phyloP scores from a whole-genome alignment of 2,113 vertebrate genomes.

The Speoplatyrhinus poulsoni region DNA sequence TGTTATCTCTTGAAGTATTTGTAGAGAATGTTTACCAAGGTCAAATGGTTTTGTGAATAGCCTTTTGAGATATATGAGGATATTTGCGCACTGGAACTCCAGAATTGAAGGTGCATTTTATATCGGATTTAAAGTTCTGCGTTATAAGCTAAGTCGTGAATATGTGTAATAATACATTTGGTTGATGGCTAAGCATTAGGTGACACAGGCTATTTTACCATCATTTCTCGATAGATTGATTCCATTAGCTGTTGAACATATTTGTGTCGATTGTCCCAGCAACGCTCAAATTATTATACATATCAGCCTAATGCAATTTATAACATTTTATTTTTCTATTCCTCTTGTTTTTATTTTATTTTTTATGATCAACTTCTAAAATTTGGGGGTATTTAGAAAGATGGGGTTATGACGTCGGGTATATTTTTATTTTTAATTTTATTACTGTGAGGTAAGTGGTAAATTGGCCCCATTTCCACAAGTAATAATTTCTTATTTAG shows the following conservation, averaged over 20 bases:
- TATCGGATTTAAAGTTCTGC: conserved; percentile 19
- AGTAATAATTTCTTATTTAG: neutral
- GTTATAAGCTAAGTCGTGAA: conserved; percentile 16
- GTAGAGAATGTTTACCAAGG: conserved; percentile 9
- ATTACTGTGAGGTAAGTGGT: too few relatives aligned
- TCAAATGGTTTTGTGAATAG: neutral
- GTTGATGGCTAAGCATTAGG: neutral
- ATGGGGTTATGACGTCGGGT: neutral
- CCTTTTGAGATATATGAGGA: neutral
- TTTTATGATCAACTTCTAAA: neutral
- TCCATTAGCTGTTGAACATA: neutral
- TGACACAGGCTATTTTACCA: neutral
- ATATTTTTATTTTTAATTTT: too few relatives aligned
- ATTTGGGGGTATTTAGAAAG: neutral
- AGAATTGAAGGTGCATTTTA: conserved; percentile 2
- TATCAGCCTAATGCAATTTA: neutral
- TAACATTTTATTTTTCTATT: neutral
- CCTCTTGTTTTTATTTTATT: neutral
- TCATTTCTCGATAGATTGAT: neutral
- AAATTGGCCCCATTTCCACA: neutral
- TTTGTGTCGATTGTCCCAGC: neutral
- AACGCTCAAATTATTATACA: too few relatives aligned
- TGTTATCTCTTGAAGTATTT: neutral
- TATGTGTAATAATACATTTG: conserved; percentile 5
- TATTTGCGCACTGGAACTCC: neutral